A percentile compares a stretch with the other conserved stretches of the same genome.
Evolutionary conservation across 2,113 vertebrate species (phyloP).

Genomic region (Larimichthys crocea): DNA sequence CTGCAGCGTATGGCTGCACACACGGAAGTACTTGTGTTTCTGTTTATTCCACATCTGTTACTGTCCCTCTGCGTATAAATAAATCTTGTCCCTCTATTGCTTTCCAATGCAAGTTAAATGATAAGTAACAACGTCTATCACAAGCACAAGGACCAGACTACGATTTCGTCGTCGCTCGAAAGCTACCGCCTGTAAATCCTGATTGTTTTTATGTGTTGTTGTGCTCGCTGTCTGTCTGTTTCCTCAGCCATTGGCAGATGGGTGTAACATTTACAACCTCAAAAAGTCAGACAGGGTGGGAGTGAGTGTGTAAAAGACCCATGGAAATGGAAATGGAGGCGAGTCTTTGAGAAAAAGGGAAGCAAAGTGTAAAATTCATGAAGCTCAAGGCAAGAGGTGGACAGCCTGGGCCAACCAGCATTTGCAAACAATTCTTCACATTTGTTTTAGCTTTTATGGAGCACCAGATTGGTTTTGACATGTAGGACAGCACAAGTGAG

Average conservation of each 20-base stretch:
- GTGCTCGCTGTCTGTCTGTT: constrained; percentile 32
- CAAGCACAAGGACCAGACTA: constrained; percentile 29
- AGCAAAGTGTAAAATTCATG: not conserved
- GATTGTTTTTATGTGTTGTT: constrained; percentile 35
- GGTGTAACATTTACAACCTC: constrained; percentile 26
- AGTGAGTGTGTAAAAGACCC: not conserved
- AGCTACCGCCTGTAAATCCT: constrained; percentile 31
- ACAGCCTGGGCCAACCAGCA: not conserved
- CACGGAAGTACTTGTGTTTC: constrained; percentile 49
- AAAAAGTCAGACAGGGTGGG: constrained; percentile 45
- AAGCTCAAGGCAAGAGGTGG: not conserved
- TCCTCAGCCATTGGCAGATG: constrained; percentile 42
- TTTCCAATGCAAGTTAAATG: constrained; percentile 43
- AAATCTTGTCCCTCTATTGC: constrained; percentile 33
- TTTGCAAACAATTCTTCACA: constrained; percentile 22
- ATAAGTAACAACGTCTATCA: constrained; percentile 39
- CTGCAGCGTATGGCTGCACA: constrained; percentile 20
- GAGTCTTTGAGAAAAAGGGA: not conserved
- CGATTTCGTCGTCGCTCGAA: constrained; percentile 31
- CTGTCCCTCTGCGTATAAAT: constrained; percentile 37
- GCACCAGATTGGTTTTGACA: constrained; percentile 19
- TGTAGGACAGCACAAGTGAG: not conserved
- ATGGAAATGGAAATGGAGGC: constrained; percentile 8
- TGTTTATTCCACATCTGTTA: constrained; percentile 65
- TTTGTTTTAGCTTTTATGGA: constrained; percentile 5